phyloP scores from a whole-genome alignment of 2,113 vertebrate genomes.

The Lynx canadensis region DNA sequence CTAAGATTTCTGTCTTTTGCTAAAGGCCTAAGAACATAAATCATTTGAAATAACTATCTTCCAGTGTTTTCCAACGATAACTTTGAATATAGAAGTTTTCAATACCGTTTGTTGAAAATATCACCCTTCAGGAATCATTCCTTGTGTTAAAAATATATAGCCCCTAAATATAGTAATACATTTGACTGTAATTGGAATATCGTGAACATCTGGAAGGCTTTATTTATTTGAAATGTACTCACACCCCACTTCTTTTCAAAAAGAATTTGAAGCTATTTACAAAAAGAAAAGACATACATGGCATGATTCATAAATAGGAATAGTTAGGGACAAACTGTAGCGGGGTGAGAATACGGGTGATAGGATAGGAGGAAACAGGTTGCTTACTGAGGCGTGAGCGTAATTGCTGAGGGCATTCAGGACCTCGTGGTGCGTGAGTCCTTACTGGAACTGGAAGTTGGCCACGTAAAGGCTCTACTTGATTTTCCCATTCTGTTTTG shows the following conservation, averaged over 20 bases:
- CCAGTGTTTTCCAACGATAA: not conserved
- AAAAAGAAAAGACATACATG: constrained; percentile 15
- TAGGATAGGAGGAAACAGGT: constrained; percentile 8
- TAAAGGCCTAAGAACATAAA: constrained; percentile 12
- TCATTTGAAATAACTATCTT: constrained; percentile 13
- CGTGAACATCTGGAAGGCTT: constrained; percentile 49
- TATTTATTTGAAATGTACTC: constrained; percentile 30
- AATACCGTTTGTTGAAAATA: constrained; percentile 26
- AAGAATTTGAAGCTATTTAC: constrained; percentile 37
- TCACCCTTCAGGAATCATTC: constrained; percentile 21
- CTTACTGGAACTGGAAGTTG: constrained; percentile 50
- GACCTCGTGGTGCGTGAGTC: not conserved
- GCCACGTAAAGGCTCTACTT: not conserved
- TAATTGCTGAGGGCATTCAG: constrained; percentile 27
- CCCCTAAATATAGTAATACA: constrained; percentile 53
- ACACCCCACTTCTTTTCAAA: constrained; percentile 5
- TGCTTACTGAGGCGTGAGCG: not conserved
- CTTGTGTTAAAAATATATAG: constrained; percentile 49
- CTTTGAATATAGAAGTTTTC: constrained; percentile 32
- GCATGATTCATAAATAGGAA: constrained; percentile 45
- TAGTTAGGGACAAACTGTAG: not conserved
- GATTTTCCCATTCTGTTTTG: constrained; percentile 24
- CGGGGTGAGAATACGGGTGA: not conserved
- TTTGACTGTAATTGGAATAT: constrained; percentile 68
- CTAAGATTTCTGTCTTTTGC: not conserved